A percentile compares a stretch with the other conserved stretches of the same genome.
These are phyloP conservation scores for Drosophila ohnishii DNA, from an alignment of 1,140 invertebrate species.

Conservation along the genomic window DNA sequence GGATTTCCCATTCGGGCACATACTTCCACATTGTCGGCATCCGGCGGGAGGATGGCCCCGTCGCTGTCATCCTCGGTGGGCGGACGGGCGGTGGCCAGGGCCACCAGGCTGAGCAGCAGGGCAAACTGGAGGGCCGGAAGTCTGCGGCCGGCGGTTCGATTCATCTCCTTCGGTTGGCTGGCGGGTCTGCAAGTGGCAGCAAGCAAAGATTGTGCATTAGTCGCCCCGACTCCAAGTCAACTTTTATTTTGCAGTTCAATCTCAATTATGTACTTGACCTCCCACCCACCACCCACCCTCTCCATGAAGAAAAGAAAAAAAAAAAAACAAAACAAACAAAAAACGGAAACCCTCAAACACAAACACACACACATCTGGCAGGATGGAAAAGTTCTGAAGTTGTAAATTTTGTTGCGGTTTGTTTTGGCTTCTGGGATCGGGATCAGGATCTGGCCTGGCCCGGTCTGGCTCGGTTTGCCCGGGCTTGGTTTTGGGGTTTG, in stretches of 20 bases:
- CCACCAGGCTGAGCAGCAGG: slow-evolving; percentile 40
- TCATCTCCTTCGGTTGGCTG: slow-evolving; percentile 60
- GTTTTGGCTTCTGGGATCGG: slow-evolving; percentile 58
- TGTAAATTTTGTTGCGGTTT: slow-evolving; percentile 76
- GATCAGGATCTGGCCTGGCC: slow-evolving; percentile 29
- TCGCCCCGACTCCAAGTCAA: slow-evolving; percentile 31
- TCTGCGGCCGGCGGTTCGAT: slow-evolving; percentile 50
- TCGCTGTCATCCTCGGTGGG: slow-evolving; percentile 52
- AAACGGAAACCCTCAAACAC: slow-evolving; percentile 12
- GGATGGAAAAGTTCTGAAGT: slow-evolving; percentile 58
- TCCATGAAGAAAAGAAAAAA: background rate
- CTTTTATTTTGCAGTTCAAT: slow-evolving; percentile 62
- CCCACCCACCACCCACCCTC: background rate
- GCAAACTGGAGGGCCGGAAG: slow-evolving; percentile 39
- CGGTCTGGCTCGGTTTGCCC: slow-evolving; percentile 19
- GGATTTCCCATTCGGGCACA: slow-evolving; percentile 5
- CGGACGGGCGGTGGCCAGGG: slow-evolving; percentile 30
- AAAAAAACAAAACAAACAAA: slow-evolving; percentile 9
- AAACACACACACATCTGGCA: slow-evolving; percentile 22
- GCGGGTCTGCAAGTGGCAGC: slow-evolving; percentile 50
- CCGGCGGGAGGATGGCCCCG: slow-evolving; percentile 45
- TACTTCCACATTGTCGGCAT: slow-evolving; percentile 77
- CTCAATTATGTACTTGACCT: slow-evolving; percentile 64
- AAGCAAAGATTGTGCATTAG: slow-evolving; percentile 55
- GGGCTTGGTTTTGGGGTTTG: slow-evolving; percentile 54